phyloP scores from a whole-genome alignment of 2,888 invertebrate genomes.

The Megastigmus dorsalis region DNA sequence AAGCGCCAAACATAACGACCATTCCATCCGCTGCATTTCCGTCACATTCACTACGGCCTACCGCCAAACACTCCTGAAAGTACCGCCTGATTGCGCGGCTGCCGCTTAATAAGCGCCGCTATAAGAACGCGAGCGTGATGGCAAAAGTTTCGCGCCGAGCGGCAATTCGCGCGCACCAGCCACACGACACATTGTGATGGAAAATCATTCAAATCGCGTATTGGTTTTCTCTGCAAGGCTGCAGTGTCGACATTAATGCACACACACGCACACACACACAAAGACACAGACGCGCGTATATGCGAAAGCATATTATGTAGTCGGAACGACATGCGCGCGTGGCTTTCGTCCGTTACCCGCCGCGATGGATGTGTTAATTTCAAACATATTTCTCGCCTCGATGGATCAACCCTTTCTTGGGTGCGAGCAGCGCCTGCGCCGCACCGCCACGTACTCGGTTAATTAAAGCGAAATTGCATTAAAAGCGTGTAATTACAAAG shows the following conservation, averaged over 20 bases:
- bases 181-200: constrained; percentile 10
- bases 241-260: too few species aligned
- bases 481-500: constrained; percentile 22
- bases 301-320: too few species aligned
- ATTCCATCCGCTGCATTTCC: too few species aligned
- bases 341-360: constrained; percentile 10
- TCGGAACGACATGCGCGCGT: neutral
- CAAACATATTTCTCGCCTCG: constrained; percentile 15
- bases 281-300: too few species aligned
- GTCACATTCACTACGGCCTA: too few species aligned
- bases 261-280: too few species aligned
- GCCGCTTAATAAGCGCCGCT: too few species aligned
- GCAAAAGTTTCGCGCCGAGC: neutral
- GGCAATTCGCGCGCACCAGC: neutral
- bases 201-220: constrained; percentile 37
- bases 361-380: constrained; percentile 27
- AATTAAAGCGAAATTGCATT: constrained; percentile 32
- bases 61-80: too few species aligned
- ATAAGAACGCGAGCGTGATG: too few species aligned
- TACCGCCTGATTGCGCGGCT: too few species aligned
- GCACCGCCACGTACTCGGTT: neutral
- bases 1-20: too few species aligned
- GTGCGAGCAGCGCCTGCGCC: neutral
- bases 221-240: constrained; percentile 14
- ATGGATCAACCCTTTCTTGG: neutral